Conservation (phyloP, 92 coral and sea anemone genomes). For the Palythoa grandiflora region DNA sequence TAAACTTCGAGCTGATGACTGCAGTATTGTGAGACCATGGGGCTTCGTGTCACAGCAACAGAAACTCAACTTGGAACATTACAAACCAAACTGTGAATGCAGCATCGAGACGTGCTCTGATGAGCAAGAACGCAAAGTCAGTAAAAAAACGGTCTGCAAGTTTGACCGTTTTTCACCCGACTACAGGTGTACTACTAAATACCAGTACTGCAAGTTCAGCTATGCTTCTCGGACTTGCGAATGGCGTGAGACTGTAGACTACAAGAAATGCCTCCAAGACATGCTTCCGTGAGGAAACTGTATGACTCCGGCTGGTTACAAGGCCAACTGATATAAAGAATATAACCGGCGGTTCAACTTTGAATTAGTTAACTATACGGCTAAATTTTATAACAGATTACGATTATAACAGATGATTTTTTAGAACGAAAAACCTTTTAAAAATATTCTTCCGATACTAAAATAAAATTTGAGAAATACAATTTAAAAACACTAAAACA, state of each 20-base stretch:
- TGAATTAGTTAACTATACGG: too few species aligned
- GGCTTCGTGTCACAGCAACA: background rate
- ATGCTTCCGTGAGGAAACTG: too few species aligned
- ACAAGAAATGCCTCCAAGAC: too few species aligned
- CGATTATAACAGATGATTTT: too few species aligned
- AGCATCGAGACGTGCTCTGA: background rate
- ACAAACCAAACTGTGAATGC: background rate
- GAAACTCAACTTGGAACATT: background rate
- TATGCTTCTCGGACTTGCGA: background rate
- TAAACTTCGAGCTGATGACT: background rate
- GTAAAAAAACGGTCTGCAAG: background rate
- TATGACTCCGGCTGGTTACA: too few species aligned
- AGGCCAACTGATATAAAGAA: too few species aligned
- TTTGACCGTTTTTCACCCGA: background rate
- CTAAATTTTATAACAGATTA: too few species aligned
- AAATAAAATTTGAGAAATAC: too few species aligned
- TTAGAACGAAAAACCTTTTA: too few species aligned
- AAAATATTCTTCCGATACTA: too few species aligned
- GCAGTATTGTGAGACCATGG: background rate
- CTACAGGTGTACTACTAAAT: background rate
- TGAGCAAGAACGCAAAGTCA: background rate
- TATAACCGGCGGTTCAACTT: too few species aligned
- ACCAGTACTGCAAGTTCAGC: background rate
- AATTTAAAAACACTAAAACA: too few species aligned
- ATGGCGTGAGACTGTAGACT: background rate